phyloP scores from a whole-genome alignment of 2,888 invertebrate species.

The Eumerus sabulonum region DNA sequence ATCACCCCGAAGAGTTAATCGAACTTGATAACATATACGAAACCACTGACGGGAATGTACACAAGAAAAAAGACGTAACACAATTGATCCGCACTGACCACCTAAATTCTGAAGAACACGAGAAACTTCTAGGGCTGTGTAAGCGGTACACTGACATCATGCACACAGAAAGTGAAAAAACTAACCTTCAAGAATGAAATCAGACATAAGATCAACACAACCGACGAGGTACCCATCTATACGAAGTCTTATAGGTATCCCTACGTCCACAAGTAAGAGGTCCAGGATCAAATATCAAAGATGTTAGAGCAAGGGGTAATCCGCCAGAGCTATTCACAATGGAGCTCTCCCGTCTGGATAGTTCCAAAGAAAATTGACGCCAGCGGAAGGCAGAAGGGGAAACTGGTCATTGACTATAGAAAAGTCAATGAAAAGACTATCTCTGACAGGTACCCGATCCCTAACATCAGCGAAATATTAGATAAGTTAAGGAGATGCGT shows the following conservation, averaged over 20 bases:
- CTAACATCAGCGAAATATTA: constrained; percentile 50
- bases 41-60: background rate
- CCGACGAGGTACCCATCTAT: constrained; percentile 11
- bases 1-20: constrained; percentile 9
- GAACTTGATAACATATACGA: constrained; percentile 22
- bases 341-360: constrained; percentile 17
- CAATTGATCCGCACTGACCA: constrained; percentile 11
- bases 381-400: constrained; percentile 5
- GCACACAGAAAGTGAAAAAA: constrained; percentile 12
- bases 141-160: constrained; percentile 16
- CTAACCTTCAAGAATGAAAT: constrained; percentile 23
- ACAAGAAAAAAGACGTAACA: background rate
- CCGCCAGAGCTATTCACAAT: constrained; percentile 20
- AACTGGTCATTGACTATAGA: constrained; percentile 10
- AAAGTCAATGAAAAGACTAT: constrained; percentile 29
- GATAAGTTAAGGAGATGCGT: constrained; percentile 38
- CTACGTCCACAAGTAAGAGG: constrained; percentile 16
- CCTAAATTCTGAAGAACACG: constrained; percentile 10
- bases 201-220: constrained; percentile 14
- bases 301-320: constrained; percentile 24
- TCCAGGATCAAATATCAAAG: constrained; percentile 9
- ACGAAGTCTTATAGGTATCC: constrained; percentile 17
- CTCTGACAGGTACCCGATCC: constrained; percentile 7
- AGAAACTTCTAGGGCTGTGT: constrained; percentile 11
- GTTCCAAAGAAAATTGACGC: constrained; percentile 14